phyloP scores from a whole-genome alignment of 2,888 invertebrate species.

The Arge pagana region DNA sequence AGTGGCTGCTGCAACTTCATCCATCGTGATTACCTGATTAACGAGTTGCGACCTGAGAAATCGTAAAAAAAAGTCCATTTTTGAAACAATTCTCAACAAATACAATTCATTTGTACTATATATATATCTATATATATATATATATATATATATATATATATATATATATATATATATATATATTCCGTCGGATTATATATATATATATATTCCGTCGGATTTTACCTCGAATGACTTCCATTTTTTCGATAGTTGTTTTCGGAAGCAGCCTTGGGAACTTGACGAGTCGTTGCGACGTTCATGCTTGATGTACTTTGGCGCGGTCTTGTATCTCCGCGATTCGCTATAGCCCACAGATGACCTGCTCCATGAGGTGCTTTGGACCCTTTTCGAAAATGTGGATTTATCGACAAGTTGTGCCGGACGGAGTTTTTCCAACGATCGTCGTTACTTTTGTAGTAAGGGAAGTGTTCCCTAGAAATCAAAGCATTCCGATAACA shows the following conservation, averaged over 20 bases:
- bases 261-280: slow-evolving; percentile 27
- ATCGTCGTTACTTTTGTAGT: slow-evolving; percentile 87
- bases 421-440: slow-evolving; percentile 92
- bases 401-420: slow-evolving; percentile 90
- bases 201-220: no score
- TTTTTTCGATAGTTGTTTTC: slow-evolving; percentile 30
- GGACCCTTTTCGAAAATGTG: slow-evolving; percentile 86
- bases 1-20: slow-evolving; percentile 63
- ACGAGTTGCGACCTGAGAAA: slow-evolving; percentile 9
- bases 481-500: no score
- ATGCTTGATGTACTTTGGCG: slow-evolving; percentile 36
- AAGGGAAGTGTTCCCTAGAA: slow-evolving; percentile 83
- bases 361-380: slow-evolving; percentile 87
- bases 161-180: no score
- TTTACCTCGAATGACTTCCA: slow-evolving; percentile 29
- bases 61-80: background rate
- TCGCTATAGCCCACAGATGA: slow-evolving; percentile 87
- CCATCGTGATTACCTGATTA: slow-evolving; percentile 46
- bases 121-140: no score
- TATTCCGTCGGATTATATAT: no score
- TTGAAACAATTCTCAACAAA: background rate
- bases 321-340: slow-evolving; percentile 62
- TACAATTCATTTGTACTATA: no score
- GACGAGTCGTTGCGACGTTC: slow-evolving; percentile 24
- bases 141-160: no score